Evolutionary conservation across 1,140 invertebrate species (phyloP), one percentile per base, ranked within the genome.

Genomic region (Tribolium madens): DNA sequence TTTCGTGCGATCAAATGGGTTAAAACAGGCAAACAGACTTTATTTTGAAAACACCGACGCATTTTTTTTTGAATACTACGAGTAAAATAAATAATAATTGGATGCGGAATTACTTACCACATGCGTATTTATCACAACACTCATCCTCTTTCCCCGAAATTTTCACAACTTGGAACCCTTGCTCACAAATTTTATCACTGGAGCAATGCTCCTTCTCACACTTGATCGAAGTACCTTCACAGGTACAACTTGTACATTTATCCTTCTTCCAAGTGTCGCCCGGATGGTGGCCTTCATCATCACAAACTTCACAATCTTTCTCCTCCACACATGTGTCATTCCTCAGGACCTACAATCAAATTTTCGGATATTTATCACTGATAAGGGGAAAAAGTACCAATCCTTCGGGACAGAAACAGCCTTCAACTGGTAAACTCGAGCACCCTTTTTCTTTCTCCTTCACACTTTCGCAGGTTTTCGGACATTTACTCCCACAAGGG

Each of bases 341-440:
- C 15, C 88, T 85, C 57, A 90, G 84, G 0, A 92, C 90, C 88
- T 90, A 79, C 2, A 75, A 60, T n/a, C 10, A 26, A 57, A 3
- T 52, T 33, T 26, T 57, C 12, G 0, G 52, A 74, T 5, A 26
- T 5, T 57, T 33, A 15, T 2, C 10, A 57, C 14, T 2, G 13
- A 57, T 26, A 2, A 13, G 7, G 10, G 36, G 10, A 31, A 12
- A 1, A 78, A 76, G 80, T 31, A 94, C 90, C 83, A 91, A 89
- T 64, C 90, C 90, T 48, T 89, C 82, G 1, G 93, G 92, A 87
- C 95, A 97, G 88, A 93, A 94, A 85, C 95, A 97, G 3, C 95
- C 95, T 83, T 96, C 95, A 18, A 87, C 88, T 3, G 85, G 85
- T 69, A 84, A 85, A 33, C 83, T 84, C 1, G 83, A 76, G 76